Conservation (phyloP, 1,140 invertebrate genomes). For the Anoplophora glabripennis region DNA sequence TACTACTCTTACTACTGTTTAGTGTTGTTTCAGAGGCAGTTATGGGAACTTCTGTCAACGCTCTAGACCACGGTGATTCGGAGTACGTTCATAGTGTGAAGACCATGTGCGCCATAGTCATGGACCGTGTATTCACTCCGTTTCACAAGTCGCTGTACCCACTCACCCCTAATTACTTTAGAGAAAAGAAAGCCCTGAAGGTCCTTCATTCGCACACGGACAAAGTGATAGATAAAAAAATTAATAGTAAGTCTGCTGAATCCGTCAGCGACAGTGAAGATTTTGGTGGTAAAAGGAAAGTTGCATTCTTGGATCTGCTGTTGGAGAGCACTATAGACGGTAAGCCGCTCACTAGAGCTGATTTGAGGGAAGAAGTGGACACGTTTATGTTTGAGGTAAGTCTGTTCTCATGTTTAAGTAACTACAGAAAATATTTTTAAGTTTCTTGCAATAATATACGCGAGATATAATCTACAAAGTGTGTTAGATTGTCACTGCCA, state of each 20-base stretch:
- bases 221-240: slow-evolving; percentile 53
- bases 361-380: slow-evolving; percentile 80
- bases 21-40: slow-evolving; percentile 56
- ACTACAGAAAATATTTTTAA: too few relatives aligned
- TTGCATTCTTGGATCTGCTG: slow-evolving; percentile 74
- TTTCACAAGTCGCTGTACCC: slow-evolving; percentile 27
- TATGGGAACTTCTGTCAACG: slow-evolving; percentile 66
- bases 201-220: slow-evolving; percentile 68
- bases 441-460: too few relatives aligned
- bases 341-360: slow-evolving; percentile 56
- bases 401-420: too few relatives aligned
- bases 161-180: slow-evolving; percentile 30
- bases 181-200: slow-evolving; percentile 55
- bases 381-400: slow-evolving; percentile 80
- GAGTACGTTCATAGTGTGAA: slow-evolving; percentile 72
- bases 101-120: slow-evolving; percentile 49
- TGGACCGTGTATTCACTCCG: slow-evolving; percentile 49
- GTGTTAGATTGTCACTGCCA: too few relatives aligned
- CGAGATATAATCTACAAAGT: too few relatives aligned
- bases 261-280: slow-evolving; percentile 11
- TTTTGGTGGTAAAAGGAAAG: slow-evolving; percentile 53
- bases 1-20: too few relatives aligned
- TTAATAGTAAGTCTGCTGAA: slow-evolving; percentile 29
- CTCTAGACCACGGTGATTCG: slow-evolving; percentile 66
- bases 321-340: slow-evolving; percentile 56